Evolutionary conservation across 1,140 invertebrate genomes (phyloP), one percentile per base, ranked within the genome.

Genomic region (Sitophilus oryzae): DNA sequence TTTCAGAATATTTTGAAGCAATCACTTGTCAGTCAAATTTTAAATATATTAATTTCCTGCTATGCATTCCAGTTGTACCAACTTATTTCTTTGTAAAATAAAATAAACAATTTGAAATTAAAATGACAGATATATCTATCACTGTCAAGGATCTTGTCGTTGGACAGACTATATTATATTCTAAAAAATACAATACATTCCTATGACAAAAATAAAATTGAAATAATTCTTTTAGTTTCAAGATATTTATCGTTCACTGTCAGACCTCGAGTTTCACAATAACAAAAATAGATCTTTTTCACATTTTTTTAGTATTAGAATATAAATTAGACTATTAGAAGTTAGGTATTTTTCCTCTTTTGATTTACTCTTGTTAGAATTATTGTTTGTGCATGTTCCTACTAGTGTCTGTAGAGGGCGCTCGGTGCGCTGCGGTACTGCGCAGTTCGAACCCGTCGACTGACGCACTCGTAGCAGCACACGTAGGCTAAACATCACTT

Each of bases 401-500:
- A 47, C 65, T 61, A 71, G 53, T 66, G 64, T 62, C 66, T 61
- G 60, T 70, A 72, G n/a, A 68, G 63, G 20, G 62, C 67, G 70
- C 76, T 78, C 56, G 78, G 79, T 74, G 76, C 76, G 71, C 78
- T 77, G 60, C 79, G 70, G 64, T 74, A 73, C 64, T 80, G 77
- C 52, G 77, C 77, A 70, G 77, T 73, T 64, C 77, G 67, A 53
- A 79, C 79, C 20, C 77, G 68, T 58, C 77, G 76, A 60, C 76
- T 74, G 58, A 82, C 81, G 72, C 82, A 83, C 61, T 70, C 68
- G 62, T 83, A 84, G 73, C 82, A 83, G 78, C 82, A 84, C 80
- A 84, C 81, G 74, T 83, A 83, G 64, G 82, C 80, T 75, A 83
- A 83, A 84, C 82, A 84, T 90, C 84, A 95, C 82, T 93, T 95